Evolutionary conservation across 2,888 invertebrate genomes (phyloP).

Genomic region (Linnaemya tessellans): DNA sequence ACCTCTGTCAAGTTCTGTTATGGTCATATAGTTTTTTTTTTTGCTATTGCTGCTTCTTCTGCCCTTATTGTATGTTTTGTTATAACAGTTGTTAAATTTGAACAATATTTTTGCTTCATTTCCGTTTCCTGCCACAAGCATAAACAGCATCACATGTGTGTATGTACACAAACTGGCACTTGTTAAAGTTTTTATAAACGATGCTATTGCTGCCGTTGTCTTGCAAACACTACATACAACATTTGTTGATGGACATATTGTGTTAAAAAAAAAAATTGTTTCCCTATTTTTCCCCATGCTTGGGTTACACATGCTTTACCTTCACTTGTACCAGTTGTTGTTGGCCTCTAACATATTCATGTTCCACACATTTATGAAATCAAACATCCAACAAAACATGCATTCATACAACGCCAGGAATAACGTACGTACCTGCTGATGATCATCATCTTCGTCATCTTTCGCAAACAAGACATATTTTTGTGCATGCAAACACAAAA

Average conservation of each 20-base stretch:
- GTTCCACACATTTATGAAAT: constrained; percentile 17
- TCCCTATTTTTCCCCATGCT: neutral
- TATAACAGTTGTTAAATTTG: constrained; percentile 68
- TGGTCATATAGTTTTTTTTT: constrained; percentile 12
- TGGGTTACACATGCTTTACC: neutral
- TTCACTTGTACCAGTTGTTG: neutral
- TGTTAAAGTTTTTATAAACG: constrained; percentile 35
- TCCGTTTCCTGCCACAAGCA: constrained; percentile 71
- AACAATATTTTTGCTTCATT: constrained; percentile 70
- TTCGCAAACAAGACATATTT: neutral
- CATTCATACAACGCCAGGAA: neutral
- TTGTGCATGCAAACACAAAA: constrained; percentile 18
- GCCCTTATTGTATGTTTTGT: constrained; percentile 32
- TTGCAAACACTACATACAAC: constrained; percentile 36
- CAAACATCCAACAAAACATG: constrained; percentile 19
- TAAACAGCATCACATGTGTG: constrained; percentile 1
- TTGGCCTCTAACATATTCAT: neutral
- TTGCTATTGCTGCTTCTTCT: constrained; percentile 20
- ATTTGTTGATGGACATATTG: constrained; percentile 65
- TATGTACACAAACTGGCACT: constrained; percentile 2
- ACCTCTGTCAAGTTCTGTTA: constrained; percentile 47
- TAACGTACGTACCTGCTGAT: neutral
- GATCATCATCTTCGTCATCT: constrained; percentile 9
- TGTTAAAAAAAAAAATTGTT: constrained; percentile 32
- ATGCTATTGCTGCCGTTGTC: constrained; percentile 33